Percentiles rank a stretch among this genome's conserved stretches.
phyloP scores from a whole-genome alignment of 2,797 vertebrate genomes.

The Setipinna tenuifilis region DNA sequence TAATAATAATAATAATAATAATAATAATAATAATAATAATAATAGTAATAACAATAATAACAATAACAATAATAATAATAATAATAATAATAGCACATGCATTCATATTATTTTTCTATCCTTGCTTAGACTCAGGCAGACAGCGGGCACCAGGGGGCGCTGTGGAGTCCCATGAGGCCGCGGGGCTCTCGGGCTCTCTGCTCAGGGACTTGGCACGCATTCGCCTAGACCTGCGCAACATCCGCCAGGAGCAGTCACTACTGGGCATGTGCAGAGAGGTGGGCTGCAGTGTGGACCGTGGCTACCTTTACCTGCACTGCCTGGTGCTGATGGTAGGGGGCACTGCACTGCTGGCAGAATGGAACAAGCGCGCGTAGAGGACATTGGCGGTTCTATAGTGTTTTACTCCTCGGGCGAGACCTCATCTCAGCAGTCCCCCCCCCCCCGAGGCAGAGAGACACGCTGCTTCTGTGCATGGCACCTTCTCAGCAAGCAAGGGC shows the following conservation, averaged over 20 bases:
- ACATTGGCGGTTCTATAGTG: too few relatives aligned
- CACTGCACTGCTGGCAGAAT: conserved; percentile 26
- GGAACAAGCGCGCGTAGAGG: conserved; percentile 15
- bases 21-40: too few relatives aligned
- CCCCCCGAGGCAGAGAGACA: too few relatives aligned
- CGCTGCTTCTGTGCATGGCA: too few relatives aligned
- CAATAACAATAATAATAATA: background rate
- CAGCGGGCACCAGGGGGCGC: background rate
- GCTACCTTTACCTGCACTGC: conserved; percentile 48
- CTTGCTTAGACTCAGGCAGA: background rate
- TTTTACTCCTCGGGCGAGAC: too few relatives aligned
- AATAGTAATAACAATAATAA: background rate
- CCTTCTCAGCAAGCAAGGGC: too few relatives aligned
- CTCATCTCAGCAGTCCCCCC: too few relatives aligned
- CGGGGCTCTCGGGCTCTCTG: background rate
- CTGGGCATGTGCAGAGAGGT: conserved; percentile 40
- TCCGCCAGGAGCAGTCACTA: conserved; percentile 21
- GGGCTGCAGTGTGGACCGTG: conserved; percentile 33
- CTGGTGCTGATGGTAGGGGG: conserved; percentile 37
- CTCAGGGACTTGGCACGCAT: conserved; percentile 33
- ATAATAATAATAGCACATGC: background rate
- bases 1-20: background rate
- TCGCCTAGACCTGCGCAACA: background rate
- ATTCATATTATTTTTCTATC: background rate
- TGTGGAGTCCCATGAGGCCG: background rate